phyloP scores from a whole-genome alignment of 2,888 invertebrate genomes.

The Alentia gelatinosa region DNA sequence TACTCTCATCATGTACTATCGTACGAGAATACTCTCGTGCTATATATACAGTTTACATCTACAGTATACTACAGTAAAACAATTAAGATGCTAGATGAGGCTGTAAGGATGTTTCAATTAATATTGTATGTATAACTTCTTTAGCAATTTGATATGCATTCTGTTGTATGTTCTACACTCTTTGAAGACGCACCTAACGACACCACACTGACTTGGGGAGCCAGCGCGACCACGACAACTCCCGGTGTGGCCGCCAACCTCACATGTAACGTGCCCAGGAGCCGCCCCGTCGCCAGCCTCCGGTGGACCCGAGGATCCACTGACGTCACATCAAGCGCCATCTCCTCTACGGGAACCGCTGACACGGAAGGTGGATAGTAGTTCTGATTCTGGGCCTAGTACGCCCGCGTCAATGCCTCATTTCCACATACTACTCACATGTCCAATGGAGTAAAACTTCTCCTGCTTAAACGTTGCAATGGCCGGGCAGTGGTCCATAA shows the following conservation, averaged over 20 bases:
- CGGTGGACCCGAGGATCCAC: background rate
- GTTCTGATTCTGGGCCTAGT: background rate
- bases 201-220: slow-evolving; percentile 14
- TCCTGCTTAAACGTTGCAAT: background rate
- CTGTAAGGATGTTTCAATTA: no score
- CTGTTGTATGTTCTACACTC: background rate
- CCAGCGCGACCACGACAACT: background rate
- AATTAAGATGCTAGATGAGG: no score
- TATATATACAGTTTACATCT: no score
- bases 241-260: slow-evolving; percentile 1
- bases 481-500: no score
- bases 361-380: background rate
- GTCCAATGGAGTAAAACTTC: background rate
- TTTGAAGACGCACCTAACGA: background rate
- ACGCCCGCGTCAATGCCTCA: background rate
- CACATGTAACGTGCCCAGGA: background rate
- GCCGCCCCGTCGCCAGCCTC: slow-evolving; percentile 9
- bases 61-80: no score
- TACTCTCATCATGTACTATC: no score
- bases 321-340: background rate
- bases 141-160: no score
- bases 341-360: background rate
- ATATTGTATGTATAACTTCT: no score
- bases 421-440: background rate
- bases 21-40: no score